A percentile compares a stretch with the other conserved stretches of the same genome.
These are phyloP conservation scores for Micromesistius poutassou DNA, from an alignment of 2,797 vertebrate genomes.

Conservation along the genomic window DNA sequence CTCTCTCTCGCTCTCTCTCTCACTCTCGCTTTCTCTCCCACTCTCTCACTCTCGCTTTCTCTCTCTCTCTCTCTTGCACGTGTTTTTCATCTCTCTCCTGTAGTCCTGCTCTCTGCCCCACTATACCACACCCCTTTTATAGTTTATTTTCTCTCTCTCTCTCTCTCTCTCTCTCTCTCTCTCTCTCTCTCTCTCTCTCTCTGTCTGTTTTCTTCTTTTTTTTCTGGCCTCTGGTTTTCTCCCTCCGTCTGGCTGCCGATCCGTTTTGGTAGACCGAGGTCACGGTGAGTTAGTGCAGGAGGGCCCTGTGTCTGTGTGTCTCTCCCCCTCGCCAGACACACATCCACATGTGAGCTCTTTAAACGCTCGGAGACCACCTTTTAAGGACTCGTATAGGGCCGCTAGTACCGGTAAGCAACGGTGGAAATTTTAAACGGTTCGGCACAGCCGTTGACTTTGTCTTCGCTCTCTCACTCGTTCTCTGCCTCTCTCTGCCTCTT, in stretches of 20 bases:
- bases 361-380: constrained; percentile 66
- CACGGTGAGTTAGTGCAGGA: constrained; percentile 65
- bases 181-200: not conserved
- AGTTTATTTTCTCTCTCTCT: constrained; percentile 4
- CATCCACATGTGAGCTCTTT: constrained; percentile 65
- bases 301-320: constrained; percentile 59
- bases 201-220: not conserved
- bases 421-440: constrained; percentile 56
- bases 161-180: too few relatives aligned
- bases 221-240: constrained; percentile 39
- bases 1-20: constrained; percentile 15
- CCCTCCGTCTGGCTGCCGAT: constrained; percentile 55
- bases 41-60: too few relatives aligned
- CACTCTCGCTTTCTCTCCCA: not conserved
- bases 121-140: too few relatives aligned
- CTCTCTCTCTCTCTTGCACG: too few relatives aligned
- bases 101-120: too few relatives aligned
- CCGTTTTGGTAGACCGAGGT: constrained; percentile 68
- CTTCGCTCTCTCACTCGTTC: constrained; percentile 31
- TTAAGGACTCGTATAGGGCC: constrained; percentile 65
- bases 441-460: constrained; percentile 47
- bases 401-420: constrained; percentile 59
- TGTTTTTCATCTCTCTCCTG: too few relatives aligned
- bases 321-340: constrained; percentile 36
- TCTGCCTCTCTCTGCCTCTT: not conserved